Evolutionary conservation across 2,113 vertebrate species (phyloP).

Genomic region (Etia nguti): DNA sequence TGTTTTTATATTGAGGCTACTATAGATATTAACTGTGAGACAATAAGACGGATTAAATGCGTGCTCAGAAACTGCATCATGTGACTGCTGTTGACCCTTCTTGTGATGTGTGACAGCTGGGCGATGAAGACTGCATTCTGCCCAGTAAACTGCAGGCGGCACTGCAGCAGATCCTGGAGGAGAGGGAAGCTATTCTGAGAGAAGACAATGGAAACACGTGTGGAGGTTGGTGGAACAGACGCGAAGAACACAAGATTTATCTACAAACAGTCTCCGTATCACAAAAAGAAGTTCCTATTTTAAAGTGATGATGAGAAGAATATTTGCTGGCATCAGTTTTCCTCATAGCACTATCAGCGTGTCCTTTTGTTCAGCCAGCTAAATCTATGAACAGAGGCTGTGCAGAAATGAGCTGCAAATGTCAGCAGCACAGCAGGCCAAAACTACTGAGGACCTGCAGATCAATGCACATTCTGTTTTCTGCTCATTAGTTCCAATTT

Average conservation of each 20-base stretch:
- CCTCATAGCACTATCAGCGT: not conserved
- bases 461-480: not conserved
- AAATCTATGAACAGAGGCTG: not conserved
- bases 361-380: not conserved
- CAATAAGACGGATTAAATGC: not conserved
- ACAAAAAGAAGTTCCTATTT: not conserved
- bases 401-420: not conserved
- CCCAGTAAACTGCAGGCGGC: constrained; percentile 94
- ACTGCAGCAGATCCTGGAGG: constrained; percentile 87
- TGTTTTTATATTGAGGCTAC: not conserved
- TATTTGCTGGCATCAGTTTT: not conserved
- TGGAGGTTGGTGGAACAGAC: constrained; percentile 70
- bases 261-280: not conserved
- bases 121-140: constrained; percentile 93
- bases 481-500: not conserved
- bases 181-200: constrained; percentile 82
- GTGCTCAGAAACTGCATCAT: not conserved
- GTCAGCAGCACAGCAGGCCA: not conserved
- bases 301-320: not conserved
- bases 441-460: not conserved
- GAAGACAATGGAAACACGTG: constrained; percentile 61
- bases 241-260: not conserved
- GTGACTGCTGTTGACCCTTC: not conserved
- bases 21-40: not conserved
- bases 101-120: constrained; percentile 71